Evolutionary conservation across 2,797 vertebrate genomes (phyloP).

Genomic region (Notolepis coatsorum): DNA sequence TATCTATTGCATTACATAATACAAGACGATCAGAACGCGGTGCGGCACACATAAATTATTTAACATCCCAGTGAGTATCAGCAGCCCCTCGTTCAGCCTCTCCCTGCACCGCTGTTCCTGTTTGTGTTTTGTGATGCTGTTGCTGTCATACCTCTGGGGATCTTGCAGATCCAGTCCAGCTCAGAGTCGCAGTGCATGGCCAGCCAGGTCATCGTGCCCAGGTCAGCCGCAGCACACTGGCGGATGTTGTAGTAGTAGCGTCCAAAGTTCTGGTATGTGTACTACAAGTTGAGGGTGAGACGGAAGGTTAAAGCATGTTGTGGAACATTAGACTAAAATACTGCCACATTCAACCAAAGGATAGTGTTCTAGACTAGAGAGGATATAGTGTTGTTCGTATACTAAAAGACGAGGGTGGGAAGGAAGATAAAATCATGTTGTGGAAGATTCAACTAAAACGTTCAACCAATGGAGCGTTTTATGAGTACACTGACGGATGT

Average conservation of each 20-base stretch:
- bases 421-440: too few species aligned
- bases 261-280: slow-evolving; percentile 94
- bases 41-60: not conserved
- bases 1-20: slow-evolving; percentile 4
- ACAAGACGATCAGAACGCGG: not conserved
- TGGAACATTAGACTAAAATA: too few species aligned
- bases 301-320: too few species aligned
- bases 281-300: too few species aligned
- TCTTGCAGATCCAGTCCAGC: slow-evolving; percentile 98
- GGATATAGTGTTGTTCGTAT: too few species aligned
- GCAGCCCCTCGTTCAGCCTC: not conserved
- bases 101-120: not conserved
- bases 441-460: too few species aligned
- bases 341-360: too few species aligned
- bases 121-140: not conserved
- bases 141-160: slow-evolving; percentile 88
- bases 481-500: slow-evolving; percentile 87
- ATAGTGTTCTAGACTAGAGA: too few species aligned
- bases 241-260: slow-evolving; percentile 88
- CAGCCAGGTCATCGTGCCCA: slow-evolving; percentile 94
- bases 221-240: slow-evolving; percentile 88
- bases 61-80: not conserved
- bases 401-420: too few species aligned
- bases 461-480: too few species aligned
- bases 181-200: slow-evolving; percentile 91